These are phyloP conservation scores for Polypedilum pembai DNA, from an alignment of 1,140 invertebrate genomes.

Conservation along the genomic window DNA sequence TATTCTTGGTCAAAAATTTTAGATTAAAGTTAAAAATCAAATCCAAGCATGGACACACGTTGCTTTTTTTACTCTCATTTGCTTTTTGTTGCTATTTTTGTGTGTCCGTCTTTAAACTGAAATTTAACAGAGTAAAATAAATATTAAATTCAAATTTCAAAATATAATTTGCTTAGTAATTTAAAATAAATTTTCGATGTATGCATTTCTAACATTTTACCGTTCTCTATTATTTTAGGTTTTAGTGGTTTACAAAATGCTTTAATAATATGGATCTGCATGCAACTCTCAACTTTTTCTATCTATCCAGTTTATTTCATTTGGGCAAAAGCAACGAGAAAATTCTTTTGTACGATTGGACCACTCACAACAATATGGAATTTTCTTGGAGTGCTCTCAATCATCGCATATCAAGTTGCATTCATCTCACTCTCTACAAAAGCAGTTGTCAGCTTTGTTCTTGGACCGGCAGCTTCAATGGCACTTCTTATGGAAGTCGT, in stretches of 20 bases:
- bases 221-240: conserved; percentile 37
- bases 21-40: too few species aligned
- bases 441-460: conserved; percentile 45
- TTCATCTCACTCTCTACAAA: conserved; percentile 50
- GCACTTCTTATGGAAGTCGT: conserved; percentile 57
- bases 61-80: too few species aligned
- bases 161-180: too few species aligned
- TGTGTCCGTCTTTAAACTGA: too few species aligned
- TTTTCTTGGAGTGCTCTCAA: conserved; percentile 41
- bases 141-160: too few species aligned
- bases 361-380: conserved; percentile 43
- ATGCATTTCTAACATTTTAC: too few species aligned
- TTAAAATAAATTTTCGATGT: too few species aligned
- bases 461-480: conserved; percentile 55
- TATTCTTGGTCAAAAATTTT: too few species aligned
- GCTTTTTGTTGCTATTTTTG: too few species aligned
- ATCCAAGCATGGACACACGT: too few species aligned
- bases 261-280: conserved; percentile 45
- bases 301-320: conserved; percentile 45
- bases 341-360: conserved; percentile 8
- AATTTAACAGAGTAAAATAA: too few species aligned
- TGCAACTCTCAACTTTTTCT: conserved; percentile 44
- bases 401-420: conserved; percentile 44
- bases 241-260: conserved; percentile 46
- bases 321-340: conserved; percentile 38